A percentile compares a stretch with the other conserved stretches of the same genome.
phyloP scores from a whole-genome alignment of 35 echinoderm and acorn worm genomes.

The Chiridota heheva region DNA sequence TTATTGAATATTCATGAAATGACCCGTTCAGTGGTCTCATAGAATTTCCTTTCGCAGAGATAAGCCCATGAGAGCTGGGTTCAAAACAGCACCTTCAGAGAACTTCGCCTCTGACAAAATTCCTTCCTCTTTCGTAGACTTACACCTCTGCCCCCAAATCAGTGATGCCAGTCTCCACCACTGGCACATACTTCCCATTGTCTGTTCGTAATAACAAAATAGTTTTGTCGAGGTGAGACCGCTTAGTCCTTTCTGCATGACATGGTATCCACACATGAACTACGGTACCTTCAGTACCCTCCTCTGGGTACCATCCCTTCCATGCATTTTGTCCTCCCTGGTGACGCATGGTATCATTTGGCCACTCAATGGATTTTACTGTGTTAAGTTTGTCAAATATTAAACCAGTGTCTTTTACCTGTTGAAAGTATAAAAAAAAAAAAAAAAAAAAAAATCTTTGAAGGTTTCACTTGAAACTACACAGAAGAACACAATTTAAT shows the following conservation, averaged over 20 bases:
- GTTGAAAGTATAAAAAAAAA: conserved; percentile 16
- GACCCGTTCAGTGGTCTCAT: too few relatives aligned
- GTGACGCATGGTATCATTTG: conserved; percentile 77
- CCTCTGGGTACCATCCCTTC: conserved; percentile 91
- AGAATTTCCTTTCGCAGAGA: too few relatives aligned
- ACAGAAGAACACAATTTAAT: too few relatives aligned
- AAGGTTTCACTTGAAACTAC: background rate
- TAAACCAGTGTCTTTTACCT: conserved; percentile 81
- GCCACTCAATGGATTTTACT: conserved; percentile 89
- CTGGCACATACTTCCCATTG: conserved; percentile 71
- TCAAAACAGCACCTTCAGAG: too few relatives aligned
- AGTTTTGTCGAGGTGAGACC: conserved; percentile 90
- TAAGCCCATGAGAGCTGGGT: too few relatives aligned
- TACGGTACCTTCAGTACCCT: conserved; percentile 87
- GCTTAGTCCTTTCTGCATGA: conserved; percentile 60
- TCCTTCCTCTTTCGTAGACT: too few relatives aligned
- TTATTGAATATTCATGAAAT: too few relatives aligned
- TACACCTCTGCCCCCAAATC: conserved; percentile 84
- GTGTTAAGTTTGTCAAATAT: conserved; percentile 82
- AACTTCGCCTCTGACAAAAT: too few relatives aligned
- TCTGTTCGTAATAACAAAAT: conserved; percentile 87
- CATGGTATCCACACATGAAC: conserved; percentile 91
- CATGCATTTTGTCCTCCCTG: conserved; percentile 72
- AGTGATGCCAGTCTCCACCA: conserved; percentile 62
- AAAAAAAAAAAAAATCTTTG: conserved; percentile 1